phyloP scores from a whole-genome alignment of 2,113 vertebrate species.

The Campylomormyrus numenius region DNA sequence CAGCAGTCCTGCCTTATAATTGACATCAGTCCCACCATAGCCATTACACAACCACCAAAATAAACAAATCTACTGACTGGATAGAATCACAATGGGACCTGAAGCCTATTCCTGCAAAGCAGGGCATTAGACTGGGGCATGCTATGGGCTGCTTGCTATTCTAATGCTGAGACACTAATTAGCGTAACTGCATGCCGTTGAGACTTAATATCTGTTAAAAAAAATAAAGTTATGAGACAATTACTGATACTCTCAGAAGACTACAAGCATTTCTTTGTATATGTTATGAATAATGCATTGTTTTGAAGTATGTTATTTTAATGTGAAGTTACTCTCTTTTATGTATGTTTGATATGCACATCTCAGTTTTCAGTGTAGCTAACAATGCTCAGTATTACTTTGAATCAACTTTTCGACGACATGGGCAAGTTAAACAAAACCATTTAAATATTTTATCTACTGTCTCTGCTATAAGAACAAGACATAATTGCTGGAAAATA shows the following conservation, averaged over 20 bases:
- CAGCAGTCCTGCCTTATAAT: neutral
- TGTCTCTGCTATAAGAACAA: slow-evolving; percentile 21
- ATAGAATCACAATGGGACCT: neutral
- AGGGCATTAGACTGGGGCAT: neutral
- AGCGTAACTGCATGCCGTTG: neutral
- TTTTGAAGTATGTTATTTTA: slow-evolving; percentile 8
- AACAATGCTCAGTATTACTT: slow-evolving; percentile 5
- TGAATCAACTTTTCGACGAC: slow-evolving; percentile 22
- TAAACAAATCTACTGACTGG: neutral
- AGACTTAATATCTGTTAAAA: neutral
- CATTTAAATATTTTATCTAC: slow-evolving; percentile 33
- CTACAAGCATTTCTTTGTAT: slow-evolving; percentile 32
- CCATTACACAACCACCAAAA: neutral
- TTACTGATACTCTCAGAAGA: slow-evolving; percentile 23
- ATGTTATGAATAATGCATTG: slow-evolving; percentile 31
- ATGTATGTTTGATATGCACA: slow-evolving; percentile 25
- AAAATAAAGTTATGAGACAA: neutral
- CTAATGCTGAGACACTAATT: neutral
- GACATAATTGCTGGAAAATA: slow-evolving; percentile 17
- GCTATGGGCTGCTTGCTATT: neutral
- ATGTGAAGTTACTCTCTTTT: slow-evolving; percentile 21
- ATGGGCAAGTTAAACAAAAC: slow-evolving; percentile 31
- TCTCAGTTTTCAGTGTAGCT: slow-evolving; percentile 26
- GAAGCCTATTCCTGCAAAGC: neutral
- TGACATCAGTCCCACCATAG: neutral